Base-by-base conservation (phyloP, 1,140 invertebrate species). In the Andrena cerasifolii region DNA sequence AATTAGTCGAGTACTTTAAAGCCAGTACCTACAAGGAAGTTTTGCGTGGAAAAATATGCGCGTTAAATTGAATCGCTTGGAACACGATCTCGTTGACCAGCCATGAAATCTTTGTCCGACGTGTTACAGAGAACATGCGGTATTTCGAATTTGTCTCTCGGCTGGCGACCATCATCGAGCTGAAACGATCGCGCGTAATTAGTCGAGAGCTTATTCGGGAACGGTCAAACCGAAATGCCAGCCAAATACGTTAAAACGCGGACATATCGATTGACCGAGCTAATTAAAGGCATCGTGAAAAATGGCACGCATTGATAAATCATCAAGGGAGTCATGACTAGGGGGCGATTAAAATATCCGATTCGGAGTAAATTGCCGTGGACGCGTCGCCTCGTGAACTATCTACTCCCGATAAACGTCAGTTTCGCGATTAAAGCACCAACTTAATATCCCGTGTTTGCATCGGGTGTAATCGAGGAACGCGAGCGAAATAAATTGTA, bases 281-380 rank as follows among this genome's bases (percentile, higher is more conserved):
- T 67, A 67, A 67, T 67, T 67, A 67, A 53, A 53, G 49, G 14
- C 21, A 53, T 33, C 31, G 24, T 53, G 65, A 67, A 67, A 67
- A 67, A 67, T 67, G 36, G 47, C 14, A 49, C 47, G n/a, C 6
- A 12, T 21, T 28, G 65, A 67, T 67, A 53, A 67, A 67, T 67
- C 65, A 67, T 67, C 65, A 40, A 26, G 21, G 21, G n/a, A 33
- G 65, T 36, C 65, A 21, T n/a, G 47, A 66, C 65, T 53, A 67
- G 53, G 51, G 10, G 47, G 65, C 28, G 65, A 67, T 67, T 67
- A 67, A 67, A 67, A 67, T 67, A 53, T 67, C 65, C 49, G 47
- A 67, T 53, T 36, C 24, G 47, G 47, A 21, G 65, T 47, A 67
- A 67, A 67, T 67, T 53, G 47, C 65, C 65, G 14, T 33, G 47